Conservation (phyloP, 1,140 invertebrate species). For the Eriocheir sinensis region DNA sequence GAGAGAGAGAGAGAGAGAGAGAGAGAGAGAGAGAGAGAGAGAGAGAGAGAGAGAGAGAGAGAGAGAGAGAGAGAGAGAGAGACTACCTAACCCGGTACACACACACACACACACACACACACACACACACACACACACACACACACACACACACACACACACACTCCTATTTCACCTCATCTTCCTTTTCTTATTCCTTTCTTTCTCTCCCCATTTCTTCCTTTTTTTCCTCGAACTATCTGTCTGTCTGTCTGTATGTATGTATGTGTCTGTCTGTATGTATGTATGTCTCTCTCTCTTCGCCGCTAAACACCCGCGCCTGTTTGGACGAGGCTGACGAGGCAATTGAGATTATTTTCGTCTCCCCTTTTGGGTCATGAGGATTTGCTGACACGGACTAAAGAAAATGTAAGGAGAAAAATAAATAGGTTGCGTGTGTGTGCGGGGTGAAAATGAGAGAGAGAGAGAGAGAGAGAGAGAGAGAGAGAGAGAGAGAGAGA, state of each 20-base stretch:
- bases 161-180: background rate
- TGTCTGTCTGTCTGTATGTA: too few species aligned
- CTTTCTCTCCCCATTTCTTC: background rate
- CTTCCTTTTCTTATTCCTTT: too few species aligned
- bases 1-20: background rate
- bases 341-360: background rate
- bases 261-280: too few species aligned
- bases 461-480: too few species aligned
- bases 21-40: background rate
- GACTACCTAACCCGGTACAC: background rate
- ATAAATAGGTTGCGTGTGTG: background rate
- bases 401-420: too few species aligned
- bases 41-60: too few species aligned
- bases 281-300: too few species aligned
- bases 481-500: background rate
- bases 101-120: slow-evolving; percentile 10
- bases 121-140: background rate
- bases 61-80: background rate
- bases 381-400: background rate
- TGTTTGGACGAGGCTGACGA: background rate
- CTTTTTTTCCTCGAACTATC: too few species aligned
- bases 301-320: background rate
- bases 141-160: background rate
- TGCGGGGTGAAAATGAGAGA: background rate
- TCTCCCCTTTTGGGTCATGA: background rate